Percentiles rank a stretch among this genome's conserved stretches.
Evolutionary conservation across 2,113 vertebrate genomes (phyloP).

Genomic region (Oryzias javanicus): DNA sequence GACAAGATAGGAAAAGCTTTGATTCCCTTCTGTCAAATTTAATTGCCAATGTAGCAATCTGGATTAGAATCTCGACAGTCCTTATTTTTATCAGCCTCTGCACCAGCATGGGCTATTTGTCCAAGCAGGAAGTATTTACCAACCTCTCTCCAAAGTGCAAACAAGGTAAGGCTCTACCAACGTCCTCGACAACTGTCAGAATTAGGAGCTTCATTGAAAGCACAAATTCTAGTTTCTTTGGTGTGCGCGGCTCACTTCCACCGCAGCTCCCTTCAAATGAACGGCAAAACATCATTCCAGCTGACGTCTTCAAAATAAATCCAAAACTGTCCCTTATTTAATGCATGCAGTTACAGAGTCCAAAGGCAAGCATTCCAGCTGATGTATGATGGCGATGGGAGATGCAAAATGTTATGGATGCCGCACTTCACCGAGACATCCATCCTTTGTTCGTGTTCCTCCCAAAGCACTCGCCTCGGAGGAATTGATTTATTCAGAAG

Average conservation of each 20-base stretch:
- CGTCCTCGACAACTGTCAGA: slow-evolving; percentile 39
- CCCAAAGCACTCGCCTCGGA: slow-evolving; percentile 34
- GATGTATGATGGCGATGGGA: slow-evolving; percentile 51
- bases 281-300: not conserved
- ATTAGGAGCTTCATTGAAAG: slow-evolving; percentile 13
- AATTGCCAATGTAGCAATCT: slow-evolving; percentile 64
- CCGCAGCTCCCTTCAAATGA: not conserved
- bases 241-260: not conserved
- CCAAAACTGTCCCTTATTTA: slow-evolving; percentile 12
- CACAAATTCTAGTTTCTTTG: slow-evolving; percentile 5
- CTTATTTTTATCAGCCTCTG: slow-evolving; percentile 40
- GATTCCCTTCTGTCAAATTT: slow-evolving; percentile 57
- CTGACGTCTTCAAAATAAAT: slow-evolving; percentile 12
- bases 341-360: slow-evolving; percentile 13
- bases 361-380: slow-evolving; percentile 17
- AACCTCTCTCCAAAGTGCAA: slow-evolving; percentile 29
- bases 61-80: slow-evolving; percentile 57
- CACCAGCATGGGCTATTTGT: slow-evolving; percentile 44
- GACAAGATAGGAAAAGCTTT: slow-evolving; percentile 29
- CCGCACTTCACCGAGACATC: slow-evolving; percentile 33
- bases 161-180: slow-evolving; percentile 36
- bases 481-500: slow-evolving; percentile 46
- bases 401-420: slow-evolving; percentile 62
- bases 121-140: slow-evolving; percentile 52
- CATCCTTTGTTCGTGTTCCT: slow-evolving; percentile 35